Evolutionary conservation across 92 coral and sea anemone genomes (phyloP).

Genomic region (Phenganax marumi): DNA sequence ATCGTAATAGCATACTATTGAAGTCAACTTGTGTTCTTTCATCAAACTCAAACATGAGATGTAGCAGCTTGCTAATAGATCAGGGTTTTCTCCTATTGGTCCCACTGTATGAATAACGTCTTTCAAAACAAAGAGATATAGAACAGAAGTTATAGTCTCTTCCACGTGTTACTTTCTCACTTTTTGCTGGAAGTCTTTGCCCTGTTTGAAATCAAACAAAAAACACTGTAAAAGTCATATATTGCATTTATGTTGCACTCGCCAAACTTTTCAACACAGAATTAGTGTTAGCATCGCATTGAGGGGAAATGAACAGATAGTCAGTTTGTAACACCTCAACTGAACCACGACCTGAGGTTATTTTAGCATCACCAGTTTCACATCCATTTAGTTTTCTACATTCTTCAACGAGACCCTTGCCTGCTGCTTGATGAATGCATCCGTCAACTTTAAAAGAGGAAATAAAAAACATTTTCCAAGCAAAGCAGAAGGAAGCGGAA

Average conservation of each 20-base stretch:
- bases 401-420: constrained; percentile 64
- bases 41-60: constrained; percentile 64
- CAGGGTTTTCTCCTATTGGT: constrained; percentile 69
- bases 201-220: constrained; percentile 50
- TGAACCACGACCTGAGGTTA: constrained; percentile 71
- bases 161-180: constrained; percentile 53
- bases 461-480: background rate
- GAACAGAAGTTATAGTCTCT: background rate
- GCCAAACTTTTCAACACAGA: background rate
- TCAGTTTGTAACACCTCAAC: background rate
- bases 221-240: background rate
- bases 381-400: constrained; percentile 75
- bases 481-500: too few species aligned
- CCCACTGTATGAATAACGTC: constrained; percentile 97
- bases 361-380: constrained; percentile 77
- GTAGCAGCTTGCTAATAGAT: constrained; percentile 65
- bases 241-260: background rate
- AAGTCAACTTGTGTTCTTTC: constrained; percentile 55
- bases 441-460: constrained; percentile 69
- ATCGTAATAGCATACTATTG: constrained; percentile 64
- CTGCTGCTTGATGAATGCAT: constrained; percentile 97
- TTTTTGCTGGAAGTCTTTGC: constrained; percentile 86
- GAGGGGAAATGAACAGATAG: background rate
- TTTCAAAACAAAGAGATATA: constrained; percentile 12
- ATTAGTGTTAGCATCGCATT: background rate